phyloP scores from a whole-genome alignment of 2,797 vertebrate species.

The Monodelphis domestica region DNA sequence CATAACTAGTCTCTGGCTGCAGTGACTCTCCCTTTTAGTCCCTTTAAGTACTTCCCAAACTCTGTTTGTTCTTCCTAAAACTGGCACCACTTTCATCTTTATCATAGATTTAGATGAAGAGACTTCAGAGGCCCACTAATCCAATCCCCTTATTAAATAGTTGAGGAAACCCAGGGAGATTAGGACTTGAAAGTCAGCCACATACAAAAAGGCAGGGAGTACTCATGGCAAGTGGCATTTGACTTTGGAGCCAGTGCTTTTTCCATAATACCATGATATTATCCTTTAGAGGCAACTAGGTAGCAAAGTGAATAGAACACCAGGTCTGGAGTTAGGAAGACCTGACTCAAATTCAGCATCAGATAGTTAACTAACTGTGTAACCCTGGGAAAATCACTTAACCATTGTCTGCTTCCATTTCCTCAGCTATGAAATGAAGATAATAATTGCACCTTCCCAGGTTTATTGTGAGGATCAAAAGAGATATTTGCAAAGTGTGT shows the following conservation, averaged over 20 bases:
- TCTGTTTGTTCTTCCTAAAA: background rate
- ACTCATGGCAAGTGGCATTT: background rate
- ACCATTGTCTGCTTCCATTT: background rate
- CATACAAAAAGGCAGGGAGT: background rate
- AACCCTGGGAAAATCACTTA: no score
- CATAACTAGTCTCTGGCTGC: background rate
- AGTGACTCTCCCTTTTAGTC: background rate
- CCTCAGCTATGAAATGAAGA: background rate
- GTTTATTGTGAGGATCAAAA: background rate
- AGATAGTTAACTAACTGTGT: background rate
- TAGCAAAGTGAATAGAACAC: background rate
- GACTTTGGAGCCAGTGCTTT: background rate
- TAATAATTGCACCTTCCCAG: background rate
- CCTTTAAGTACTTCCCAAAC: background rate
- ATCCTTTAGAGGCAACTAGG: background rate
- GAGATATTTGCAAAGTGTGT: background rate
- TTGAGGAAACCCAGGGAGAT: background rate
- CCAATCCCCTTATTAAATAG: background rate
- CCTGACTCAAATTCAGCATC: background rate
- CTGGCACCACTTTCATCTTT: background rate
- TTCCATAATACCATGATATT: background rate
- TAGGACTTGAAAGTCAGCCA: background rate
- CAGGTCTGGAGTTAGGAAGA: background rate
- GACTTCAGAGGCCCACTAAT: background rate
- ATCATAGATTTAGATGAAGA: background rate